Percentiles rank a stretch among this genome's conserved stretches.
These are phyloP conservation scores for Andrena praecox DNA, from an alignment of 2,888 invertebrate genomes.

Conservation along the genomic window DNA sequence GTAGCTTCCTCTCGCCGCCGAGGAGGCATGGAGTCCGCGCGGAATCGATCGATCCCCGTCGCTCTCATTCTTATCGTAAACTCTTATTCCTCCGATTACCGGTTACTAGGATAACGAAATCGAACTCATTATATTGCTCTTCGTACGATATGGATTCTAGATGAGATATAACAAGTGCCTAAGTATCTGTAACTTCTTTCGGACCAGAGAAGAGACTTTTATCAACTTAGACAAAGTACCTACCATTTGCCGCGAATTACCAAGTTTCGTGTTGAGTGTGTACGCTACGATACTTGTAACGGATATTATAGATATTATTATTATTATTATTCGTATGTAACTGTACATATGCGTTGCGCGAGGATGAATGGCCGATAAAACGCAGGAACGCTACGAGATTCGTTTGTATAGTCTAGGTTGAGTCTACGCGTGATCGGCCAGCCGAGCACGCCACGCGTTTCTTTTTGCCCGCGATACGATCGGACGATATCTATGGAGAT, in stretches of 20 bases:
- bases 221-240: slow-evolving; percentile 80
- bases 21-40: not conserved
- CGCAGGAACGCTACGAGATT: slow-evolving; percentile 46
- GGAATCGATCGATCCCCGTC: slow-evolving; percentile 41
- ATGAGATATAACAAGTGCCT: slow-evolving; percentile 84
- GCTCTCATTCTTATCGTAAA: slow-evolving; percentile 62
- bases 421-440: slow-evolving; percentile 32
- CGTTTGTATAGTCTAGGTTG: slow-evolving; percentile 39
- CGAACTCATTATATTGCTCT: slow-evolving; percentile 70
- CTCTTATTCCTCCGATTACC: slow-evolving; percentile 62
- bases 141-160: slow-evolving; percentile 79
- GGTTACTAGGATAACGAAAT: slow-evolving; percentile 69
- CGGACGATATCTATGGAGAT: not conserved
- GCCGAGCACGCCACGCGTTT: not conserved
- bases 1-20: not conserved
- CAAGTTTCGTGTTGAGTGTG: slow-evolving; percentile 60
- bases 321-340: slow-evolving; percentile 63
- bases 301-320: slow-evolving; percentile 44
- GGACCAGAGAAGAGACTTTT: slow-evolving; percentile 84
- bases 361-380: slow-evolving; percentile 64
- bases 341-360: slow-evolving; percentile 68
- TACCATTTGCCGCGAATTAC: slow-evolving; percentile 75
- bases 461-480: not conserved
- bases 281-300: slow-evolving; percentile 61
- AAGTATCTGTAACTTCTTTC: slow-evolving; percentile 84